phyloP scores from a whole-genome alignment of 2,888 invertebrate genomes.

The Orgyia antiqua region DNA sequence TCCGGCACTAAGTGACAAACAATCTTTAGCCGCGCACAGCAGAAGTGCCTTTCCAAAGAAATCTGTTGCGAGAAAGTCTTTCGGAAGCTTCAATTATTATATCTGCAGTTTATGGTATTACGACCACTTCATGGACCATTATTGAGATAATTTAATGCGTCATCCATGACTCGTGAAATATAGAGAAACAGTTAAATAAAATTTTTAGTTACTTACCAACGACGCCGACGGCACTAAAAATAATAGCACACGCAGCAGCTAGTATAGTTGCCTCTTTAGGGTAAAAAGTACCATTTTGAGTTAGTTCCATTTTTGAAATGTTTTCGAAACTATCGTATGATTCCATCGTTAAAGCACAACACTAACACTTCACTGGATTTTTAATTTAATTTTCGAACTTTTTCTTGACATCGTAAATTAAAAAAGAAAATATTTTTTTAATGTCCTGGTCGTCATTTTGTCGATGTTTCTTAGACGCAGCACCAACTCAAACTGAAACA shows the following conservation, averaged over 20 bases:
- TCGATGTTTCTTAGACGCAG: constrained; percentile 6
- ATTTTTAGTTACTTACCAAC: constrained; percentile 78
- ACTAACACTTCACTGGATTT: constrained; percentile 35
- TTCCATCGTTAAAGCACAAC: constrained; percentile 33
- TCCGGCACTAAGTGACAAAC: too few relatives aligned
- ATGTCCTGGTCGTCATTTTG: constrained; percentile 14
- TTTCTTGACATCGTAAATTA: constrained; percentile 38
- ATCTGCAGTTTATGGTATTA: too few relatives aligned
- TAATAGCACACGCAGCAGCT: constrained; percentile 87
- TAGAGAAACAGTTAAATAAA: too few relatives aligned
- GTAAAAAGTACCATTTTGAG: constrained; percentile 64
- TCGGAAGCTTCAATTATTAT: too few relatives aligned
- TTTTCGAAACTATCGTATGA: constrained; percentile 30
- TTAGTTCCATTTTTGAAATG: constrained; percentile 42
- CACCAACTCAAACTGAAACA: constrained; percentile 36
- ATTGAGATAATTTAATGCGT: too few relatives aligned
- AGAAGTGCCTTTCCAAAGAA: too few relatives aligned
- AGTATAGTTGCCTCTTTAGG: constrained; percentile 86
- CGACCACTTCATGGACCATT: too few relatives aligned
- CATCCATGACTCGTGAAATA: too few relatives aligned
- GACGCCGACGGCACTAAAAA: constrained; percentile 88
- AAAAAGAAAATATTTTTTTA: constrained; percentile 12
- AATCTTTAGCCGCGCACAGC: too few relatives aligned
- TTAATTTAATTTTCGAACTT: constrained; percentile 32
- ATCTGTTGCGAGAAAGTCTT: too few relatives aligned